These are phyloP conservation scores for Phaetusa simplex DNA, from an alignment of 2,113 vertebrate species.

Conservation along the genomic window DNA sequence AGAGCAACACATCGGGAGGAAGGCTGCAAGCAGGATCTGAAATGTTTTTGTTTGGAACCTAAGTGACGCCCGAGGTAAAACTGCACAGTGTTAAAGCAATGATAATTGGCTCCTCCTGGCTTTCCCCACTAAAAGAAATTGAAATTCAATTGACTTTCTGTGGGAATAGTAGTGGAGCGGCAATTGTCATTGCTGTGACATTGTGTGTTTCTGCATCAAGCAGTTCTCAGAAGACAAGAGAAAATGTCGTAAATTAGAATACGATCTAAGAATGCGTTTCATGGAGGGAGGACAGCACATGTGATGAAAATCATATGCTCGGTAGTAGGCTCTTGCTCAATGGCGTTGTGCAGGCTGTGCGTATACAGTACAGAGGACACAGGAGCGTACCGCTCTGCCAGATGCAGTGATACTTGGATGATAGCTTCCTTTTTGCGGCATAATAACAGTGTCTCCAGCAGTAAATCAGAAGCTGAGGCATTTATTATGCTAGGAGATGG, in stretches of 20 bases:
- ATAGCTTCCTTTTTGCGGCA: neutral
- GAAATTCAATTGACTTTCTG: conserved; percentile 73
- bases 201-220: conserved; percentile 58
- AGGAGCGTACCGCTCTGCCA: neutral
- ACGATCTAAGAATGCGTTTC: conserved; percentile 5
- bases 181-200: conserved; percentile 75
- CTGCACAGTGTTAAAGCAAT: conserved; percentile 51
- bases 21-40: conserved; percentile 52
- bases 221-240: conserved; percentile 4
- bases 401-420: neutral
- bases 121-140: conserved; percentile 68
- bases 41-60: conserved; percentile 65
- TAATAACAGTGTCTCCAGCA: neutral
- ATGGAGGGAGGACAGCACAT: neutral
- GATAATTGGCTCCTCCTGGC: conserved; percentile 74
- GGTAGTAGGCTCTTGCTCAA: neutral
- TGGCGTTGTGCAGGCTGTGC: neutral
- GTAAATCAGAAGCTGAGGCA: neutral
- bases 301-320: neutral
- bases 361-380: neutral
- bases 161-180: conserved; percentile 53
- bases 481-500: neutral
- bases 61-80: conserved; percentile 70
- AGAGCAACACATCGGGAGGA: neutral
- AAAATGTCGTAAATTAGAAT: conserved; percentile 35